Evolutionary conservation across 2,888 invertebrate genomes (phyloP), one percentile per base, ranked within the genome.

Genomic region (Griposia aprilina): DNA sequence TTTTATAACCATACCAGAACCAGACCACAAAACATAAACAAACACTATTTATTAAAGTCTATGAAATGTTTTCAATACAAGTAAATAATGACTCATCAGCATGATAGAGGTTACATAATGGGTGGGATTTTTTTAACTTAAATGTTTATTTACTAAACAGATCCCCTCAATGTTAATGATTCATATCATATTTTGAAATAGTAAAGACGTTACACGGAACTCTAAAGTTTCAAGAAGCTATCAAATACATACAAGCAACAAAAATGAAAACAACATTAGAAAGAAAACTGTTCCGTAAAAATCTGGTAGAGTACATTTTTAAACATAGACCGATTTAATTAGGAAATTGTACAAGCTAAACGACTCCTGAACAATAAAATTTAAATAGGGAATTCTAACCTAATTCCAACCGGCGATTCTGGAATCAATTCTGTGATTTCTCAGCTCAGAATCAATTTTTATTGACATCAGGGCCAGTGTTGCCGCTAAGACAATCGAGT

Each of bases 321-420:
- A 20, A 20, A 45, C 15, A 41, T 15, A 26, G 15, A 36, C 6
- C 20, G 17, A 26, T 72, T 48, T 62, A n/a, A n/a, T 15, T 5
- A 52, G 6, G 10, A 48, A 17, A 74, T 8, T n/a, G 30, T 26
- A 13, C 0, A 26, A 23, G 1, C 17, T 55, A 48, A 52, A 60
- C 10, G 11, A 17, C 50, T n/a, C 3, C 4, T 15, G 1, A 41
- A 15, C 15, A 41, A 60, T 20, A 52, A 10, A 4, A 65, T 15
- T 20, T 10, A 20, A 66, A 41, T 41, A 50, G 17, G 2, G 74
- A 57, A 17, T 59, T 17, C 73, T 78, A 78, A 83, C 78, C 80
- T 70, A 78, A 68, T 52, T 62, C 84, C 70, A 45, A 70, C 50
- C 15, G 8, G 20, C 8, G 13, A 50, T 50, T 26, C 48, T 7